Conservation (phyloP, 2,797 vertebrate species). For the Eulemur rubriventer region DNA sequence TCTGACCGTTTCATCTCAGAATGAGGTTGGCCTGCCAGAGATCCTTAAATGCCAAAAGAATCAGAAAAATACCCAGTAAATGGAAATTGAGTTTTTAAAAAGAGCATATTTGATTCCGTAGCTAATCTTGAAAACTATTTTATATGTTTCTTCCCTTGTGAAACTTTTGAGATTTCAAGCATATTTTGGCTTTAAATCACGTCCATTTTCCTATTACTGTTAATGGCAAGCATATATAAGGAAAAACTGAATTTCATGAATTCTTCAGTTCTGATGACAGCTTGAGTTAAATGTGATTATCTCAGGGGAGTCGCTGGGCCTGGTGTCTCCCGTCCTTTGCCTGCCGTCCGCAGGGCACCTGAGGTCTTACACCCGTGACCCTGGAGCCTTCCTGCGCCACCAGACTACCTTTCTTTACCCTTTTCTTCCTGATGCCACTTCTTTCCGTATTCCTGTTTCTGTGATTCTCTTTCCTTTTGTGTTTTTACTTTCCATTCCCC, state of each 20-base stretch:
- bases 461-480: neutral
- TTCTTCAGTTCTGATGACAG: neutral
- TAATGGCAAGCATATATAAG: slow-evolving; percentile 31
- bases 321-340: neutral
- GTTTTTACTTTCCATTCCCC: neutral
- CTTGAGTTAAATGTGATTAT: neutral
- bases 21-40: neutral
- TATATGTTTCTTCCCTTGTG: slow-evolving; percentile 44
- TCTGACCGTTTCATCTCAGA: neutral
- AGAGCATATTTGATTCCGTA: slow-evolving; percentile 46
- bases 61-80: slow-evolving; percentile 17
- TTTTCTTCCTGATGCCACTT: neutral
- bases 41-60: neutral
- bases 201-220: slow-evolving; percentile 24
- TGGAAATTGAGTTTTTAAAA: neutral
- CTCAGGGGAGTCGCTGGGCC: neutral
- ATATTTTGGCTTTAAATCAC: slow-evolving; percentile 55
- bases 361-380: accelerated
- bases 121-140: slow-evolving; percentile 48
- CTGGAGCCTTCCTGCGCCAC: neutral
- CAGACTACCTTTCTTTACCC: neutral
- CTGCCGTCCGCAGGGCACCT: accelerated
- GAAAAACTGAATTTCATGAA: slow-evolving; percentile 21
- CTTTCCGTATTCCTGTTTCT: neutral
- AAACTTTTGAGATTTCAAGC: slow-evolving; percentile 52